These are phyloP conservation scores for Seriola rivoliana DNA, from an alignment of 2,113 vertebrate species.

Conservation along the genomic window DNA sequence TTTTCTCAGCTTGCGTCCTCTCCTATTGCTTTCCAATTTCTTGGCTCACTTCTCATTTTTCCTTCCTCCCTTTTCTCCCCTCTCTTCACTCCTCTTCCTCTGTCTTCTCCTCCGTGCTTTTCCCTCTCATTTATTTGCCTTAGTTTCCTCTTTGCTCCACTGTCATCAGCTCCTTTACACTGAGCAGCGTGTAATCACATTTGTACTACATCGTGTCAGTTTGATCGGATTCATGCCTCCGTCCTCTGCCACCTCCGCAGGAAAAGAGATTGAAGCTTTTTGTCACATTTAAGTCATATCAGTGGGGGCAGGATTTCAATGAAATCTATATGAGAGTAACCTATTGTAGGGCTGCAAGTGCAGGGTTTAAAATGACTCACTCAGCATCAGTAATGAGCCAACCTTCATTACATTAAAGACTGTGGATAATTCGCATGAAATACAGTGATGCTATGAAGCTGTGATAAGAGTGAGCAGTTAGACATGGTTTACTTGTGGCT, in stretches of 20 bases:
- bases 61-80: conserved; percentile 5
- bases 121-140: conserved; percentile 49
- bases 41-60: conserved; percentile 21
- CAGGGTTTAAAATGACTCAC: conserved; percentile 59
- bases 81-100: neutral
- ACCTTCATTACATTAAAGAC: conserved; percentile 55
- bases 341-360: conserved; percentile 37
- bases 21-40: conserved; percentile 30
- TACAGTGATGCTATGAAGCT: conserved; percentile 40
- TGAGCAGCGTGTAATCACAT: conserved; percentile 74
- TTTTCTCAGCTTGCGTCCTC: conserved; percentile 14
- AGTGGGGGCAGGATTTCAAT: conserved; percentile 60
- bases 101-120: conserved; percentile 10
- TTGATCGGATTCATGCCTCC: conserved; percentile 73
- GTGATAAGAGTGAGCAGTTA: conserved; percentile 49
- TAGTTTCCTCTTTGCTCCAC: conserved; percentile 51
- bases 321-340: conserved; percentile 54
- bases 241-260: conserved; percentile 71
- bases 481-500: conserved; percentile 43
- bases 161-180: conserved; percentile 59
- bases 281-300: conserved; percentile 65
- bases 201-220: conserved; percentile 75
- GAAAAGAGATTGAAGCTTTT: conserved; percentile 73
- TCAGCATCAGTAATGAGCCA: conserved; percentile 60
- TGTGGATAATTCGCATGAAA: conserved; percentile 54